Conservation (phyloP, 2,113 vertebrate species). For the Cyprichromis sp. region DNA sequence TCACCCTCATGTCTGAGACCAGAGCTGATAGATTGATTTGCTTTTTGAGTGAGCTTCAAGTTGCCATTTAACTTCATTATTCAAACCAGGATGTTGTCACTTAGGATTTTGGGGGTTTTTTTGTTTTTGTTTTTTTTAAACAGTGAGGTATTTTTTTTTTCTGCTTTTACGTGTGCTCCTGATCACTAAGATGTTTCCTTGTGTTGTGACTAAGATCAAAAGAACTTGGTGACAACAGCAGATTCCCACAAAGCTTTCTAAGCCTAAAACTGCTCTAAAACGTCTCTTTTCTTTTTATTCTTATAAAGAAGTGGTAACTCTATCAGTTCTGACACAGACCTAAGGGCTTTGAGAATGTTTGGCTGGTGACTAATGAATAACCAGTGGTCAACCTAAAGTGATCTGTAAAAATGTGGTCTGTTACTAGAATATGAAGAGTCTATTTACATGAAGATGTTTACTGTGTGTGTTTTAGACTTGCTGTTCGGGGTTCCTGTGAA, state of each 20-base stretch:
- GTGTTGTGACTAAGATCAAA: neutral
- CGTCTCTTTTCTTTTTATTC: neutral
- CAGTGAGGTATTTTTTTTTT: neutral
- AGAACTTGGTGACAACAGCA: neutral
- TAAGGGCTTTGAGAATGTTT: neutral
- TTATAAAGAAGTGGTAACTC: neutral
- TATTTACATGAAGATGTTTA: neutral
- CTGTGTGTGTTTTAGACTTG: slow-evolving; percentile 73
- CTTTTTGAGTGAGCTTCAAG: accelerated
- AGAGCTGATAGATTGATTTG: neutral
- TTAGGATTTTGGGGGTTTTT: accelerated
- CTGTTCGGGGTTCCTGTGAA: slow-evolving; percentile 89
- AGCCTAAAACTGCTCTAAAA: neutral
- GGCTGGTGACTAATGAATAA: neutral
- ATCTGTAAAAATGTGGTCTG: neutral
- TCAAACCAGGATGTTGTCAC: neutral
- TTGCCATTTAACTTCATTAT: neutral
- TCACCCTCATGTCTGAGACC: neutral
- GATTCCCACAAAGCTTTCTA: neutral
- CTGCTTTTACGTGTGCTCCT: neutral
- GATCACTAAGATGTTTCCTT: neutral
- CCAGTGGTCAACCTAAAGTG: neutral
- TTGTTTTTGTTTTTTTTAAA: neutral
- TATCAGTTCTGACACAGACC: neutral
- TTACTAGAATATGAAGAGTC: neutral